phyloP scores from a whole-genome alignment of 2,113 vertebrate species.

The Probosciger aterrimus region DNA sequence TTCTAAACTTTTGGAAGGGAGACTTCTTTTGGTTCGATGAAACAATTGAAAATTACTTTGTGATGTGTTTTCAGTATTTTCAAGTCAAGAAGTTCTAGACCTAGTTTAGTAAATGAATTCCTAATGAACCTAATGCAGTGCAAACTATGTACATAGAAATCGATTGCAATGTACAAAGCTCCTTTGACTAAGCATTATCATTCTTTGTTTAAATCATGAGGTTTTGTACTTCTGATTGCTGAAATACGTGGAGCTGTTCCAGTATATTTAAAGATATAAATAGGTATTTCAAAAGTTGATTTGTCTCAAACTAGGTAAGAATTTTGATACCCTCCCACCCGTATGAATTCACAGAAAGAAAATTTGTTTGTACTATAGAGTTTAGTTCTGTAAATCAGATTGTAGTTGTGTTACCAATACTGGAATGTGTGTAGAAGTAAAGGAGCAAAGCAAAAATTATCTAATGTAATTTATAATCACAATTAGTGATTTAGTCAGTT shows the following conservation, averaged over 20 bases:
- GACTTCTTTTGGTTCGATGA: constrained; percentile 39
- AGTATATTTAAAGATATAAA: neutral
- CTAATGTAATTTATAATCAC: neutral
- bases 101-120: constrained; percentile 63
- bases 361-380: neutral
- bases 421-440: neutral
- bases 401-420: neutral
- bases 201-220: constrained; percentile 9
- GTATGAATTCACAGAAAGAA: rapidly evolving
- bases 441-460: neutral
- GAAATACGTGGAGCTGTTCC: neutral
- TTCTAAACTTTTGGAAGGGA: neutral
- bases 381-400: neutral
- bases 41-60: constrained; percentile 50
- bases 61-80: constrained; percentile 69
- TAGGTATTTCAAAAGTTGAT: neutral
- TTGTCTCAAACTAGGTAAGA: neutral
- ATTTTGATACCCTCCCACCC: neutral
- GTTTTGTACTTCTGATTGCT: neutral
- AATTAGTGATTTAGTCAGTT: neutral
- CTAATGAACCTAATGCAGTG: constrained; percentile 53
- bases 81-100: constrained; percentile 65
- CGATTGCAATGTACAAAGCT: constrained; percentile 59
- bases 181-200: constrained; percentile 52
- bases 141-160: constrained; percentile 54